These are phyloP conservation scores for Coptodon bakossiorum DNA, from an alignment of 2,113 vertebrate species.

Conservation along the genomic window DNA sequence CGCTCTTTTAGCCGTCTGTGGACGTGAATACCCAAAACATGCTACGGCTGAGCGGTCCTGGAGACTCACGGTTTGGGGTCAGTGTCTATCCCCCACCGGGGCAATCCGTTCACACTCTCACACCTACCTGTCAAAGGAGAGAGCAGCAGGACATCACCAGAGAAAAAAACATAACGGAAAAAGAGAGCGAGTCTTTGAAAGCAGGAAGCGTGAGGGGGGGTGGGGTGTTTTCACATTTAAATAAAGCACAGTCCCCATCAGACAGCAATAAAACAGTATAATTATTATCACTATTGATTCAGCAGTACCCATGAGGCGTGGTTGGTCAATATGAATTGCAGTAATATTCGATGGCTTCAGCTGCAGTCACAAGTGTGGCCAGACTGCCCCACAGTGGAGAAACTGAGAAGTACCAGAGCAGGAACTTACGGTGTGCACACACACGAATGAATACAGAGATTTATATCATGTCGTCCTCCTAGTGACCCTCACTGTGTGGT, in stretches of 20 bases:
- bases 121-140: slow-evolving; percentile 74
- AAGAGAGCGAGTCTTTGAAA: not conserved
- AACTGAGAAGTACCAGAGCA: slow-evolving; percentile 7
- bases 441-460: not conserved
- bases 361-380: not conserved
- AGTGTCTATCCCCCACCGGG: slow-evolving; percentile 56
- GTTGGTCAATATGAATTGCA: slow-evolving; percentile 26
- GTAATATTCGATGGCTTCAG: not conserved
- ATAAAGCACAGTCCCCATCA: slow-evolving; percentile 20
- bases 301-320: slow-evolving; percentile 6
- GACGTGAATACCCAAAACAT: slow-evolving; percentile 21
- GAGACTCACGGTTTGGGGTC: slow-evolving; percentile 73
- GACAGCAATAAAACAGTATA: slow-evolving; percentile 22
- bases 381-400: slow-evolving; percentile 49
- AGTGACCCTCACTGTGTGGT: not conserved
- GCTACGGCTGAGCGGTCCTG: not conserved
- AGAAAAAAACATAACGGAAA: not conserved
- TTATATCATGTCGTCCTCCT: not conserved
- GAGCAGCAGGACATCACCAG: slow-evolving; percentile 6
- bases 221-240: not conserved
- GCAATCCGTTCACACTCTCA: slow-evolving; percentile 72
- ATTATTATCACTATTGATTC: slow-evolving; percentile 39
- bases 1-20: not conserved
- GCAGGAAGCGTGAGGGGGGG: not conserved
- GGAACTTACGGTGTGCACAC: not conserved